Evolutionary conservation across 2,888 invertebrate genomes (phyloP).

Genomic region (Ypsolopha sequella): DNA sequence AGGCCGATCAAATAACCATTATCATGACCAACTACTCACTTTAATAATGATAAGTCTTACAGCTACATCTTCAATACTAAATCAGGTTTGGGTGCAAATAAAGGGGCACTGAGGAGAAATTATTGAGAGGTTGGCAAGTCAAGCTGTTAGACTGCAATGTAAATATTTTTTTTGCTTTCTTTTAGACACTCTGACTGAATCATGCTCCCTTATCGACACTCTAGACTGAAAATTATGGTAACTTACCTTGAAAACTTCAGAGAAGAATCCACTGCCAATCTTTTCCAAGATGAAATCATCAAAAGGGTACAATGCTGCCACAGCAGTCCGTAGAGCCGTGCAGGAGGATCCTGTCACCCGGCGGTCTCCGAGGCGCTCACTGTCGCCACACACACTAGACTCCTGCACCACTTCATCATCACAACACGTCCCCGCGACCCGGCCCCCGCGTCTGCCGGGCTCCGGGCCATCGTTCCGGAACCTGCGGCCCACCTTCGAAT

Average conservation of each 20-base stretch:
- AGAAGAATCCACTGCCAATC: slow-evolving; percentile 96
- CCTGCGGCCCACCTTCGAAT: slow-evolving; percentile 48
- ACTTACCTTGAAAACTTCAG: slow-evolving; percentile 96
- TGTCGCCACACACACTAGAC: slow-evolving; percentile 62
- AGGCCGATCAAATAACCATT: too few relatives aligned
- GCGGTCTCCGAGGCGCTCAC: slow-evolving; percentile 56
- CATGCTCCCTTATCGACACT: too few relatives aligned
- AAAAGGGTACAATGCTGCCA: slow-evolving; percentile 90
- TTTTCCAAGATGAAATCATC: slow-evolving; percentile 95
- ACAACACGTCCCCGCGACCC: slow-evolving; percentile 55
- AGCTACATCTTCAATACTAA: too few relatives aligned
- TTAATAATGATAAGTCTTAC: too few relatives aligned
- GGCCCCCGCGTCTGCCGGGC: slow-evolving; percentile 30
- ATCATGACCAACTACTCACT: too few relatives aligned
- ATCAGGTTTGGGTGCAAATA: too few relatives aligned
- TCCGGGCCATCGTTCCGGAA: slow-evolving; percentile 38
- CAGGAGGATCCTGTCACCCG: slow-evolving; percentile 76
- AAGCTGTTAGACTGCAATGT: too few relatives aligned
- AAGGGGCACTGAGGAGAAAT: too few relatives aligned
- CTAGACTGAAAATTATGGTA: neutral
- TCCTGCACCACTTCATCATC: slow-evolving; percentile 51
- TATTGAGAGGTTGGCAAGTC: too few relatives aligned
- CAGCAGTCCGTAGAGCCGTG: slow-evolving; percentile 91
- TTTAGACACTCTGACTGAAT: too few relatives aligned
- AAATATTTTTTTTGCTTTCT: too few relatives aligned